A percentile compares a stretch with the other conserved stretches of the same genome.
Conservation (phyloP, 2,797 vertebrate species). For the Centroberyx gerrardi region DNA sequence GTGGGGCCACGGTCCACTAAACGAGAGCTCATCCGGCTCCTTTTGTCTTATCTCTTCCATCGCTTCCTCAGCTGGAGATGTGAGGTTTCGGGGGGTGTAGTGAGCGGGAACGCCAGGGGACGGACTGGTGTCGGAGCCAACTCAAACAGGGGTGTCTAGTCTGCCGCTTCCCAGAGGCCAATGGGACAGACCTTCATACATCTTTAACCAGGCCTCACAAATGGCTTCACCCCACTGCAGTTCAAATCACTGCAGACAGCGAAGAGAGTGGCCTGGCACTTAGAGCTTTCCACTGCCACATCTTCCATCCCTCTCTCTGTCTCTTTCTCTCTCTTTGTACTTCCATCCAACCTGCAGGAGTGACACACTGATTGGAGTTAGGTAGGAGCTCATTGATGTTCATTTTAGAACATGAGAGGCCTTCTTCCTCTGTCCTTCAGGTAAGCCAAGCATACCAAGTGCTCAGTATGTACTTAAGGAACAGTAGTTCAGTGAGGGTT, state of each 20-base stretch:
- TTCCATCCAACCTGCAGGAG: no score
- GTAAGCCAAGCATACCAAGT: conserved; percentile 13
- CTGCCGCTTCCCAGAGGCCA: conserved; percentile 71
- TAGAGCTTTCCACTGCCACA: no score
- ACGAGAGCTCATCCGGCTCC: conserved; percentile 69
- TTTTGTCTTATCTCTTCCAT: conserved; percentile 61
- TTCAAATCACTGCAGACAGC: conserved; percentile 54
- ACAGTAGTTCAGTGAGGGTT: conserved; percentile 28
- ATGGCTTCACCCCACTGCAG: conserved; percentile 57
- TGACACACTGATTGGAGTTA: no score
- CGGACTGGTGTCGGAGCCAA: conserved; percentile 68
- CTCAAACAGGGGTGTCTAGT: conserved; percentile 84
- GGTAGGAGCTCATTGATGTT: conserved; percentile 31
- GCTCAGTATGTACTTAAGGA: conserved; percentile 35
- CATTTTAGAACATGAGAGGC: conserved; percentile 24
- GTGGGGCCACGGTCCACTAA: conserved; percentile 76
- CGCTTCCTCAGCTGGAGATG: conserved; percentile 38
- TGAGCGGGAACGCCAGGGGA: conserved; percentile 50
- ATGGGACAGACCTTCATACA: conserved; percentile 58
- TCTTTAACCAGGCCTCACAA: conserved; percentile 78
- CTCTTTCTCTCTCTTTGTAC: not conserved
- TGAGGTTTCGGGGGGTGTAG: not conserved
- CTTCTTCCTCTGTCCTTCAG: conserved; percentile 18
- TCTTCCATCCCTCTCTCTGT: not conserved
- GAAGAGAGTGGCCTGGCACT: not conserved